Evolutionary conservation across 2,888 invertebrate genomes (phyloP), one percentile per base, ranked within the genome.

Genomic region (Endotricha flammealis): DNA sequence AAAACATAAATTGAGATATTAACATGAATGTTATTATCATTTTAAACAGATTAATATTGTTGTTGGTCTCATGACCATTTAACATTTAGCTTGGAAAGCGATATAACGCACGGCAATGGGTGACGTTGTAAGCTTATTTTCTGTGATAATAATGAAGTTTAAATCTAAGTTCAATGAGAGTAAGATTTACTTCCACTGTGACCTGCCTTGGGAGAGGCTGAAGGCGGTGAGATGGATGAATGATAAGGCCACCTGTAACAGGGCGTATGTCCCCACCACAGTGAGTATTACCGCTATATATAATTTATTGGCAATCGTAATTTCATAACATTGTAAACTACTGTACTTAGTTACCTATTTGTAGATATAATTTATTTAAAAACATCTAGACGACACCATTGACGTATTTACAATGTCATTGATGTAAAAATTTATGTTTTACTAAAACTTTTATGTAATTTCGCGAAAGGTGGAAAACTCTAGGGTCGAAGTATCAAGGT

Each of bases 231-330:
- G 91, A 80, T 95, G 95, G 95, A 95, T 92, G 90, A 95, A 95
- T 81, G 88, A 90, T 55, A 90, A 89, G 63, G 93, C 95, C 31
- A 86, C 88, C 39, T 88, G 91, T 17, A 91, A 92, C 64, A 90
- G 91, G 73, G 95, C 96, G 1, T 97, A 97, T 75, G 90, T 91
- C 52, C 97, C 97, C 28, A 96, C 97, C 12, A 82, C 82, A 64
- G 90, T 90, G 52, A 77, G 77, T 63, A 36, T 29, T 27, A n/a
- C n/a, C n/a, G n/a, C n/a, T n/a, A n/a, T n/a, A n/a, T n/a, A n/a
- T n/a, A n/a, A n/a, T n/a, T n/a, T n/a, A n/a, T n/a, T n/a, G n/a
- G n/a, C n/a, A n/a, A n/a, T n/a, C n/a, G n/a, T n/a, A n/a, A n/a
- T n/a, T n/a, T n/a, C n/a, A n/a, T n/a, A n/a, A n/a, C n/a, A n/a